Percentiles rank a stretch among this genome's conserved stretches.
These are phyloP conservation scores for Dromiciops gliroides DNA, from an alignment of 2,113 vertebrate species.

Conservation along the genomic window DNA sequence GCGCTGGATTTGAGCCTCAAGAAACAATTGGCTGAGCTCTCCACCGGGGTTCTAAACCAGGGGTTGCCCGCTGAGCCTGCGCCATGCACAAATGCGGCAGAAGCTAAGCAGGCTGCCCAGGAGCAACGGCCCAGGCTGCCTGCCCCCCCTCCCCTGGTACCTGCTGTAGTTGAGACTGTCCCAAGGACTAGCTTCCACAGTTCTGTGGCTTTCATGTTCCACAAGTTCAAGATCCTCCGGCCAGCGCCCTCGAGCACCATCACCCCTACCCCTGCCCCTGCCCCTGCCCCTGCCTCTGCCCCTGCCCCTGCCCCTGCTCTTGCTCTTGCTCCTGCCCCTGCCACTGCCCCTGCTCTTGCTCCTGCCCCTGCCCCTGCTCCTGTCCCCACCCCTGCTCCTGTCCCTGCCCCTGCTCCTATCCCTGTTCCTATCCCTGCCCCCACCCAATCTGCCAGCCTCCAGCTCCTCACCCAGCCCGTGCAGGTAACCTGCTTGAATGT, in stretches of 20 bases:
- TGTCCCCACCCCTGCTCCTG: background rate
- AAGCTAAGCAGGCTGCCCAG: background rate
- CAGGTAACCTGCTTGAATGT: constrained; percentile 77
- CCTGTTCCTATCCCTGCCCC: background rate
- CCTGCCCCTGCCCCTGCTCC: constrained; percentile 70
- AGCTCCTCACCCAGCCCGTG: constrained; percentile 72
- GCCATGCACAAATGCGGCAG: background rate
- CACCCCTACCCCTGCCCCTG: background rate
- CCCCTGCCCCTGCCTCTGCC: background rate
- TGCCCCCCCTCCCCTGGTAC: background rate
- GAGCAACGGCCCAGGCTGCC: background rate
- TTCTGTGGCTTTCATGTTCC: constrained; percentile 83
- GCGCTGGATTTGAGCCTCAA: constrained; percentile 78
- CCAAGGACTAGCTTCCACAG: constrained; percentile 82
- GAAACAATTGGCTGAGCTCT: background rate
- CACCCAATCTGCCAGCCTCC: background rate
- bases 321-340: background rate
- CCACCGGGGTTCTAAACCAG: fast-evolving
- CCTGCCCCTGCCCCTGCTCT: background rate
- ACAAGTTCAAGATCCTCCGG: constrained; percentile 83
- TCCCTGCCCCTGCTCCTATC: background rate
- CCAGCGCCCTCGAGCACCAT: constrained; percentile 24
- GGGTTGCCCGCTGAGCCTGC: background rate
- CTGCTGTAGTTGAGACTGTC: constrained; percentile 24
- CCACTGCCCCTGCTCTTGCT: constrained; percentile 19